Conservation (phyloP, 2,113 vertebrate genomes). For the Aegypius monachus region DNA sequence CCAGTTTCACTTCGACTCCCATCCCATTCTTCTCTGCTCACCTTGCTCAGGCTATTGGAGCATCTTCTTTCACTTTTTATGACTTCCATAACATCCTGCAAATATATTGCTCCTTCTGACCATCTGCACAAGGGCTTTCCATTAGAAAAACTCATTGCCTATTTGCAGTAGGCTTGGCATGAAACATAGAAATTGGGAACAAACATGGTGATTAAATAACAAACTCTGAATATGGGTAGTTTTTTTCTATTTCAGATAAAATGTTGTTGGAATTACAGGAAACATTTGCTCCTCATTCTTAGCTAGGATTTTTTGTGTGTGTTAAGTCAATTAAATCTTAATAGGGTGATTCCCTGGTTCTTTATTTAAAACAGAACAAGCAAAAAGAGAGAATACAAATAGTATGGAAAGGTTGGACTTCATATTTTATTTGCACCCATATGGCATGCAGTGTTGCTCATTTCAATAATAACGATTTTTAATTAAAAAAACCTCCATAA, state of each 20-base stretch:
- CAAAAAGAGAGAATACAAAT: neutral
- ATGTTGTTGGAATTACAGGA: neutral
- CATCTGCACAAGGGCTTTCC: neutral
- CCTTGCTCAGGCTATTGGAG: neutral
- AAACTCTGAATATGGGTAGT: neutral
- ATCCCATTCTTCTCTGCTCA: neutral
- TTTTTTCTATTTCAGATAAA: neutral
- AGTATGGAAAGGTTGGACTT: neutral
- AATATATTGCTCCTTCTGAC: neutral
- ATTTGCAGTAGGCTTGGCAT: neutral
- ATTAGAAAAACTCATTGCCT: neutral
- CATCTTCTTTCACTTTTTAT: neutral
- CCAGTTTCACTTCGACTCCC: neutral
- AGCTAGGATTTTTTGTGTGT: neutral
- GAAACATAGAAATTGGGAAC: neutral
- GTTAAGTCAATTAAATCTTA: conserved; percentile 9
- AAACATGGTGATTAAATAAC: neutral
- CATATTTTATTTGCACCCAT: neutral
- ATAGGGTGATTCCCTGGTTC: neutral
- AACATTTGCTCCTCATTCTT: neutral
- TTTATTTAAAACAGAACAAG: neutral
- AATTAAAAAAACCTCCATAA: neutral
- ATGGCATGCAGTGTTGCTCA: neutral
- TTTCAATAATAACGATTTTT: neutral
- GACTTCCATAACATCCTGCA: neutral